phyloP scores from a whole-genome alignment of 1,140 invertebrate species.

The Brachionus angularis region DNA sequence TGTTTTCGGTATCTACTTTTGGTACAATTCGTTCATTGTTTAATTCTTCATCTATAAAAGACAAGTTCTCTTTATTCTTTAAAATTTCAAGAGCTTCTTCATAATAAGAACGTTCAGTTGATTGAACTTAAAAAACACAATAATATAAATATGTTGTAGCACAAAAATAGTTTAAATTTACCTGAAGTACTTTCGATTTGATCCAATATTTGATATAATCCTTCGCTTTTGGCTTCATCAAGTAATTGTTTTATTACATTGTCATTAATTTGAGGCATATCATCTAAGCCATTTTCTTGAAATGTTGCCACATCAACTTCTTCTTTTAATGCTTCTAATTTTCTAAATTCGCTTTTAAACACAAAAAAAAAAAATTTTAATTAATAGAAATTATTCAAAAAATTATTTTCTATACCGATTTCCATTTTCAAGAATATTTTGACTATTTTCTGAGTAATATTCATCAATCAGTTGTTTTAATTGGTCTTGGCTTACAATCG shows the following conservation, averaged over 20 bases:
- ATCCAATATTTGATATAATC: conserved; percentile 32
- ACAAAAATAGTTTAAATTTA: not conserved
- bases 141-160: too few species aligned
- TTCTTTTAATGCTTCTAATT: conserved; percentile 9
- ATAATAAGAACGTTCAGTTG: conserved; percentile 6
- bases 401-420: not conserved
- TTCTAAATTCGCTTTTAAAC: not conserved
- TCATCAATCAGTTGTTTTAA: conserved; percentile 14
- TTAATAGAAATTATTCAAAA: not conserved
- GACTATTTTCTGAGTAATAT: conserved; percentile 20
- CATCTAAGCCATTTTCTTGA: not conserved
- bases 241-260: conserved; percentile 23
- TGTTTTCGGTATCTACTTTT: not conserved
- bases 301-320: not conserved
- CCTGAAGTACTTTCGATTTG: not conserved
- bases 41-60: not conserved
- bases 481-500: conserved; percentile 4
- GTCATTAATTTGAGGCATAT: conserved; percentile 14
- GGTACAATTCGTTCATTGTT: not conserved
- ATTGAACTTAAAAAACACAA: not conserved
- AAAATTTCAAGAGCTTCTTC: conserved; percentile 20
- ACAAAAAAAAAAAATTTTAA: not conserved
- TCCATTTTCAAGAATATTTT: conserved; percentile 10
- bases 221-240: conserved; percentile 30
- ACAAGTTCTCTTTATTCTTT: conserved; percentile 5